Conservation (phyloP, 2,113 vertebrate genomes). For the Sitta europaea region DNA sequence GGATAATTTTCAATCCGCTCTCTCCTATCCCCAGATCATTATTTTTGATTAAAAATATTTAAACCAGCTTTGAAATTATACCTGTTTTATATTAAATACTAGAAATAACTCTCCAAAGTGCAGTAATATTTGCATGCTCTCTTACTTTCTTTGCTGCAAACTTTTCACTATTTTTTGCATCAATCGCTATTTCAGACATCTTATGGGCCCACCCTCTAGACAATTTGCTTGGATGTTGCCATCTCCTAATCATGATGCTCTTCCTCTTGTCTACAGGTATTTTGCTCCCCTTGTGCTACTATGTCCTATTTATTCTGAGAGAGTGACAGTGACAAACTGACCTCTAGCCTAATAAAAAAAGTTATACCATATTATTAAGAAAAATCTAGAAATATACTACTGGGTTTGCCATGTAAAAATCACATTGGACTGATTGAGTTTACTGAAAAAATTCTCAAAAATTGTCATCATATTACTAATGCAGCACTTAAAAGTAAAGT, state of each 20-base stretch:
- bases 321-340: neutral
- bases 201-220: neutral
- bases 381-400: neutral
- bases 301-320: neutral
- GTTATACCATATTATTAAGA: neutral
- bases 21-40: neutral
- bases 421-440: neutral
- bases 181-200: neutral
- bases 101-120: neutral
- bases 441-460: neutral
- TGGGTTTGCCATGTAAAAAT: neutral
- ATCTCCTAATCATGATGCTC: neutral
- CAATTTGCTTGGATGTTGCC: neutral
- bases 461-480: neutral
- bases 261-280: neutral
- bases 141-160: neutral
- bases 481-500: neutral
- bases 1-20: neutral
- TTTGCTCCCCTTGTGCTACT: neutral
- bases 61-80: neutral
- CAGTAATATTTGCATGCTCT: neutral
- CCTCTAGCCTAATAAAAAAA: neutral
- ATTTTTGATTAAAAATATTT: neutral
- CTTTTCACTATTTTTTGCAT: neutral
- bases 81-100: neutral